A percentile compares a stretch with the other conserved stretches of the same genome.
Evolutionary conservation across 2,888 invertebrate species (phyloP).

Genomic region (Scrobipalpa atriplicella): DNA sequence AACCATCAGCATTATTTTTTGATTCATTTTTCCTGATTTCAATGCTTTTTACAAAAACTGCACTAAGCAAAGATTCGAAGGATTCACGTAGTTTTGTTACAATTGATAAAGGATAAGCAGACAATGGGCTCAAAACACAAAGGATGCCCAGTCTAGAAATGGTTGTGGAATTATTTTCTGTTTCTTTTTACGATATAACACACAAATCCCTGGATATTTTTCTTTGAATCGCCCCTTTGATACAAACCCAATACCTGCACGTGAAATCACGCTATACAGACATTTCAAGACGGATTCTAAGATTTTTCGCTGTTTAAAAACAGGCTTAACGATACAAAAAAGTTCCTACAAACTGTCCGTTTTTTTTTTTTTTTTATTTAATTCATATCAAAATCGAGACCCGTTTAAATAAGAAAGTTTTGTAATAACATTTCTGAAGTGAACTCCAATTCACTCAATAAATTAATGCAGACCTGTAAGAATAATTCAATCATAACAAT

Average conservation of each 20-base stretch:
- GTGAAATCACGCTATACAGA: background rate
- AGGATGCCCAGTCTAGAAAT: background rate
- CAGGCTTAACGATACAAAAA: background rate
- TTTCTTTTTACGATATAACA: slow-evolving; percentile 3
- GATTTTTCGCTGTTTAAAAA: background rate
- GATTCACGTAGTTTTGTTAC: too few species aligned
- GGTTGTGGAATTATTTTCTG: background rate
- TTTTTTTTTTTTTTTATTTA: too few species aligned
- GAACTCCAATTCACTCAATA: too few species aligned
- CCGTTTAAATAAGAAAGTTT: too few species aligned
- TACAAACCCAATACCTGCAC: background rate
- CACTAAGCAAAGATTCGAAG: too few species aligned
- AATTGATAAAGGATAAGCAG: background rate
- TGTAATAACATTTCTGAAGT: too few species aligned
- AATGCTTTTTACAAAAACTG: too few species aligned
- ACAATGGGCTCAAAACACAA: background rate
- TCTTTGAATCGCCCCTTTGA: background rate
- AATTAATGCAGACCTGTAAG: too few species aligned
- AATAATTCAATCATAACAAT: too few species aligned
- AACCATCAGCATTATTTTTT: too few species aligned
- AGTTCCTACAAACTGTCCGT: background rate
- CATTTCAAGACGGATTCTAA: background rate
- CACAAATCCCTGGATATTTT: background rate
- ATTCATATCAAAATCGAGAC: too few species aligned
- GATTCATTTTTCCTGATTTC: too few species aligned